Evolutionary conservation across 2,113 vertebrate species (phyloP).

Genomic region (Todiramphus saurophagus): DNA sequence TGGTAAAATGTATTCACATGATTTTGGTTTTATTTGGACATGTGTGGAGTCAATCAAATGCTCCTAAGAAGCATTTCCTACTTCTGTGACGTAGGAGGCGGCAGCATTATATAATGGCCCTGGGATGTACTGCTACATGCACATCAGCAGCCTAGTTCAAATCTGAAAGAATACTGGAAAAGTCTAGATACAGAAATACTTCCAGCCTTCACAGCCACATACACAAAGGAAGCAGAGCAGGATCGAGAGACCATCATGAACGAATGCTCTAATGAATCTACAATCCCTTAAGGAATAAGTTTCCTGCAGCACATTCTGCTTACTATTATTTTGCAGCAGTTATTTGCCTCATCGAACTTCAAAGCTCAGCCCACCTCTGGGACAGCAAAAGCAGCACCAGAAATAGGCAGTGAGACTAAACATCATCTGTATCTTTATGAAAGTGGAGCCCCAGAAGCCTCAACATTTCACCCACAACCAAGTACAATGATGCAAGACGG

Average conservation of each 20-base stretch:
- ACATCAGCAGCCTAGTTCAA: not conserved
- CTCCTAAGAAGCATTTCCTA: not conserved
- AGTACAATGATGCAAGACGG: not conserved
- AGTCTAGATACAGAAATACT: not conserved
- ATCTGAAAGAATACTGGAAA: not conserved
- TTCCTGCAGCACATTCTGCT: not conserved
- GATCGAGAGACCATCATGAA: fast-evolving
- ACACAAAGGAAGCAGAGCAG: not conserved
- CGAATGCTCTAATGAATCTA: not conserved
- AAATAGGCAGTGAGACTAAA: not conserved
- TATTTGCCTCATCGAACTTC: not conserved
- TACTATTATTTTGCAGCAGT: not conserved
- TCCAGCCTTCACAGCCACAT: not conserved
- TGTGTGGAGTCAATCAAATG: not conserved
- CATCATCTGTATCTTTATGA: not conserved
- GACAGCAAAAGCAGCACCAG: not conserved
- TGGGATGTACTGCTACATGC: not conserved
- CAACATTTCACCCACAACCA: not conserved
- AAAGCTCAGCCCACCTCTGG: not conserved
- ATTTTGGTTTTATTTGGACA: not conserved
- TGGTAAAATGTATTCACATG: not conserved
- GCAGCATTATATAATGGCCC: not conserved
- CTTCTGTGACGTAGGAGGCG: not conserved
- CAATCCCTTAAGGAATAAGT: not conserved
- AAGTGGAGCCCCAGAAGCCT: not conserved